A percentile compares a stretch with the other conserved stretches of the same genome.
Evolutionary conservation across 2,113 vertebrate genomes (phyloP).

Genomic region (Pimephales promelas): DNA sequence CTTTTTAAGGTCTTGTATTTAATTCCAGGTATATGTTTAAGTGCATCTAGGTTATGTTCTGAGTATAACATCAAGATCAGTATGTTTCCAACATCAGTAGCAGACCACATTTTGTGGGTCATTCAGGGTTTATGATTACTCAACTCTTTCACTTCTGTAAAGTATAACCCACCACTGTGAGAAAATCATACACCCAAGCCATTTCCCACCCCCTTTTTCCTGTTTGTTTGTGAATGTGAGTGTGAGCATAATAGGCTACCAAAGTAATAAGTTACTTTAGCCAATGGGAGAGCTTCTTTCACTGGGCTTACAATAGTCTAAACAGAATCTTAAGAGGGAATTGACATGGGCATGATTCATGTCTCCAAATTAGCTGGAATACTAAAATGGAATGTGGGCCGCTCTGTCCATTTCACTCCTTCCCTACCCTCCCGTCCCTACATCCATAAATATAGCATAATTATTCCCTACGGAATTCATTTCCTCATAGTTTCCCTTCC

Average conservation of each 20-base stretch:
- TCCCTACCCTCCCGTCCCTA: too few species aligned
- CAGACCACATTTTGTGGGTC: neutral
- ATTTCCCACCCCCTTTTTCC: neutral
- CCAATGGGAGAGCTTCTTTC: neutral
- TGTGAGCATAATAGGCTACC: neutral
- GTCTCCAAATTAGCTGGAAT: constrained; percentile 35
- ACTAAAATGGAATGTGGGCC: neutral
- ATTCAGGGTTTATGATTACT: neutral
- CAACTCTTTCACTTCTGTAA: neutral
- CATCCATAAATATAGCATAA: neutral
- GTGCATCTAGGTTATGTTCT: neutral
- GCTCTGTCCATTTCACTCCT: neutral
- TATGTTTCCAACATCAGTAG: neutral
- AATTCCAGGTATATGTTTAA: neutral
- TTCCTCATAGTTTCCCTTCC: neutral
- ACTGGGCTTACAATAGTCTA: neutral
- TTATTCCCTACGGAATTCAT: neutral
- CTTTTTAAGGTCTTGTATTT: neutral
- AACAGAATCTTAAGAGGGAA: neutral
- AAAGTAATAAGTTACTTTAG: neutral
- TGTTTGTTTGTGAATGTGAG: neutral
- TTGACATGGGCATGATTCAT: constrained; percentile 4
- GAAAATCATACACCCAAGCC: neutral
- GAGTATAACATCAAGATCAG: neutral
- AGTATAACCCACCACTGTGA: neutral